phyloP scores from a whole-genome alignment of 2,888 invertebrate species.

The Drosophila melanosoma region DNA sequence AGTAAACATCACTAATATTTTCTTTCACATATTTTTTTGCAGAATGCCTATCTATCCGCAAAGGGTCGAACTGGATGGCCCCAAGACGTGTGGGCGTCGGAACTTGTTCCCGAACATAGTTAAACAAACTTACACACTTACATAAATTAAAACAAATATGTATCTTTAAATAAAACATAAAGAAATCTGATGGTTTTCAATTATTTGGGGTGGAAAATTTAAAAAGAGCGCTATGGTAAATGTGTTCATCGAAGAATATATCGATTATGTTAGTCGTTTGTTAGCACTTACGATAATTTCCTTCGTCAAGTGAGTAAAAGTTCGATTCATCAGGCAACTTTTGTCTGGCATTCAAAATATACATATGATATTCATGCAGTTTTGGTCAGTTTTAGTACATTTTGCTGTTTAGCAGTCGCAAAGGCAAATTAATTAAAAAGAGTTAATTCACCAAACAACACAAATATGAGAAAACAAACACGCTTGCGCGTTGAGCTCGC shows the following conservation, averaged over 20 bases:
- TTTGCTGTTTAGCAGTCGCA: constrained; percentile 40
- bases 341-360: constrained; percentile 3
- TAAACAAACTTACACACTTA: constrained; percentile 44
- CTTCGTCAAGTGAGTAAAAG: constrained; percentile 17
- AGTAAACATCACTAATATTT: neutral
- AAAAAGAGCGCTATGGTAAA: neutral
- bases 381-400: constrained; percentile 43
- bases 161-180: neutral
- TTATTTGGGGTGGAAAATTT: neutral
- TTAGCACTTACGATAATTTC: neutral
- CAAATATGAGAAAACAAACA: constrained; percentile 34
- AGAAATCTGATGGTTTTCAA: neutral
- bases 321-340: constrained; percentile 11
- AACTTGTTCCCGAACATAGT: constrained; percentile 89
- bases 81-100: constrained; percentile 97
- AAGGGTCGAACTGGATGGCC: constrained; percentile 99
- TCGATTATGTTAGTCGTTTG: constrained; percentile 3
- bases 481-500: constrained; percentile 50
- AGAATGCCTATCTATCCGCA: constrained; percentile 77
- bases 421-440: constrained; percentile 54
- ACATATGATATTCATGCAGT: constrained; percentile 37
- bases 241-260: neutral
- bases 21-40: constrained; percentile 20
- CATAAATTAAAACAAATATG: neutral
- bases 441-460: constrained; percentile 49